Conservation (phyloP, 2,113 vertebrate species). For the Grantiella picta region DNA sequence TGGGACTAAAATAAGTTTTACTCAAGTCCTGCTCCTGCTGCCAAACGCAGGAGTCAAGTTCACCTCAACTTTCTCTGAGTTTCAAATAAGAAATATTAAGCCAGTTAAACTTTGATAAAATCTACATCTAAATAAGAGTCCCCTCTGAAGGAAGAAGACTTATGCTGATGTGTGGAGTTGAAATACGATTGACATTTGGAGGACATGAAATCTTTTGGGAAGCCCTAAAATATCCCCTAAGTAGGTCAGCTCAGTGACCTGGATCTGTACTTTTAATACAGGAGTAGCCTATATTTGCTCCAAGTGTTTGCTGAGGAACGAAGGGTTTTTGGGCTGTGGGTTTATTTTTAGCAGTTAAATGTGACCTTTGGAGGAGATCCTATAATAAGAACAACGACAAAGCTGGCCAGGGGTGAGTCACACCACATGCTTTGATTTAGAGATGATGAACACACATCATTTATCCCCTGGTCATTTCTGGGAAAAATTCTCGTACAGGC, state of each 20-base stretch:
- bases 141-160: constrained; percentile 3
- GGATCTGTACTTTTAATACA: constrained; percentile 30
- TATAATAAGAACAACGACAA: background rate
- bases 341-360: constrained; percentile 51
- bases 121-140: background rate
- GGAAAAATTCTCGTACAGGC: background rate
- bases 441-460: background rate
- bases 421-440: background rate
- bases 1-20: background rate
- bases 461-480: background rate
- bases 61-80: background rate
- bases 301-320: constrained; percentile 4
- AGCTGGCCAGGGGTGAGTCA: background rate
- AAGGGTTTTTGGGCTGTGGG: background rate
- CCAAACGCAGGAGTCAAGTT: background rate
- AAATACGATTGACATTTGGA: constrained; percentile 58
- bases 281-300: constrained; percentile 32
- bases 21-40: background rate
- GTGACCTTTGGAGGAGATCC: constrained; percentile 35
- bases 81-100: background rate
- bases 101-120: constrained; percentile 9
- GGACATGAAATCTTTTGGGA: constrained; percentile 46
- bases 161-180: background rate
- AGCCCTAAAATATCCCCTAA: constrained; percentile 61
- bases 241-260: constrained; percentile 47